phyloP scores from a whole-genome alignment of 1,140 invertebrate species.

The Zaprionus capensis region DNA sequence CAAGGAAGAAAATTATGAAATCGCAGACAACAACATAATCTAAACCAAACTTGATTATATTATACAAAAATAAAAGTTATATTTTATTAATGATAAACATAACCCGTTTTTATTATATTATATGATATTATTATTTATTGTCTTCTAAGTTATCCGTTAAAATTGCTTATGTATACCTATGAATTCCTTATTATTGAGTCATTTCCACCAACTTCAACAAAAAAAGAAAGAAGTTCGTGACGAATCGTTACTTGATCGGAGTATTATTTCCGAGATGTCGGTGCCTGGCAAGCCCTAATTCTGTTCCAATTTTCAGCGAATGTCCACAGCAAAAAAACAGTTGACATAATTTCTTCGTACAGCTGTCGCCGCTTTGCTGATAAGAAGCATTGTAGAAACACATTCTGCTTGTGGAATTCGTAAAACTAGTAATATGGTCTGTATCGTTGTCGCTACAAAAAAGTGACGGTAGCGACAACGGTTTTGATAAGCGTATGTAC shows the following conservation, averaged over 20 bases:
- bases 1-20: no score
- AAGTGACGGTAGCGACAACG: no score
- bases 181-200: not conserved
- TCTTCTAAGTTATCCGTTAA: not conserved
- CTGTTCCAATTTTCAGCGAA: not conserved
- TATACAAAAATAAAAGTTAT: no score
- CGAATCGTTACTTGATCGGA: slow-evolving; percentile 22
- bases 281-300: slow-evolving; percentile 15
- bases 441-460: no score
- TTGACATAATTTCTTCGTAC: slow-evolving; percentile 11
- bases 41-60: no score
- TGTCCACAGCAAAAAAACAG: slow-evolving; percentile 1
- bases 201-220: not conserved
- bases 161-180: not conserved
- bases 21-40: no score
- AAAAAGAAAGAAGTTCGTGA: not conserved
- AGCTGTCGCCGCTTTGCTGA: slow-evolving; percentile 36
- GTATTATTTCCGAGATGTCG: slow-evolving; percentile 39
- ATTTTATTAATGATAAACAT: no score
- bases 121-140: no score
- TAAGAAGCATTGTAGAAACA: slow-evolving; percentile 40
- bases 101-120: no score
- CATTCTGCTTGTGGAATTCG: slow-evolving; percentile 12
- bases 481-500: no score
- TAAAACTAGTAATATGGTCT: not conserved